Conservation (phyloP, 2,113 vertebrate species). For the Coturnix japonica region DNA sequence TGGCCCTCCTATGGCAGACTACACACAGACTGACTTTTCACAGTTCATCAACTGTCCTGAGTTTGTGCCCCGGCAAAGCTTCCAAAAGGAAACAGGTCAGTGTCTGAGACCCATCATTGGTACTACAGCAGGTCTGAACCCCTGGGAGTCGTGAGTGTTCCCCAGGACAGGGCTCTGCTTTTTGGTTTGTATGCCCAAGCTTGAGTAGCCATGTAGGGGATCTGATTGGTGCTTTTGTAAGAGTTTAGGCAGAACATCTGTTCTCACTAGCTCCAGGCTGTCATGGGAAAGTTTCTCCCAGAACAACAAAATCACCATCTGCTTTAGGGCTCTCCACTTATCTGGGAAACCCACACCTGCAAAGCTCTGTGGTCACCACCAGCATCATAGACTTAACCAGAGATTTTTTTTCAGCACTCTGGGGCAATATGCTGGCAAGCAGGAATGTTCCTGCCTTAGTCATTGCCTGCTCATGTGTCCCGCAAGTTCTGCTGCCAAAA, state of each 20-base stretch:
- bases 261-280: not conserved
- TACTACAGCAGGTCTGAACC: not conserved
- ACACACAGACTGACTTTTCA: conserved; percentile 92
- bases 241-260: not conserved
- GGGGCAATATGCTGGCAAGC: not conserved
- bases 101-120: not conserved
- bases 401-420: not conserved
- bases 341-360: not conserved
- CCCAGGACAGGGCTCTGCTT: rapidly evolving
- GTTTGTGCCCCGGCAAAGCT: conserved; percentile 90
- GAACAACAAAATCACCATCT: not conserved
- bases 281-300: not conserved
- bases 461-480: not conserved
- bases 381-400: not conserved
- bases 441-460: not conserved
- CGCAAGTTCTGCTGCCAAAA: not conserved
- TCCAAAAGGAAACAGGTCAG: conserved; percentile 86
- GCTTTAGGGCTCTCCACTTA: not conserved
- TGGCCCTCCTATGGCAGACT: conserved; percentile 85
- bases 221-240: rapidly evolving
- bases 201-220: not conserved
- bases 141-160: not conserved
- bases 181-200: not conserved
- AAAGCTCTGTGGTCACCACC: not conserved
- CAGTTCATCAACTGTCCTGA: conserved; percentile 97